Evolutionary conservation across 2,113 vertebrate species (phyloP), one percentile per base, ranked within the genome.

Genomic region (Lamprotornis superbus): DNA sequence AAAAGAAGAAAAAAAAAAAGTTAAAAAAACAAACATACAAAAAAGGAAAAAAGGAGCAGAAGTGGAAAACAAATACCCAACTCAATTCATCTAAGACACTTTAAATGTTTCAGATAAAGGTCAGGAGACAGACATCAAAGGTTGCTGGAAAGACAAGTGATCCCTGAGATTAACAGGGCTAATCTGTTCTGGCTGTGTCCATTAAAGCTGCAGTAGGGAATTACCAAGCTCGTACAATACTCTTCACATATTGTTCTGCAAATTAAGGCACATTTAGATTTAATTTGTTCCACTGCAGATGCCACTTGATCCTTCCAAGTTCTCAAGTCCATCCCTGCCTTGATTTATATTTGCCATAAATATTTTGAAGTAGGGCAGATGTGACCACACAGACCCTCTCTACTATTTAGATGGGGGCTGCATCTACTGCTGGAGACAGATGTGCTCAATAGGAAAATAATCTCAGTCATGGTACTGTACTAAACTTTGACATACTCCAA

Each of bases 341-440:
- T 90, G 57, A 93, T 94, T 91, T 94, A 80, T 85, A 52, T 77
- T 79, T 87, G 44, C 57, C 25, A 46, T 87, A 95, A 95, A 94
- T 83, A 91, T 91, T 95, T 90, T 90, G 91, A 95, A 77, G 46
- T 50, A 85, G 35, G 84, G 30, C 83, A 95, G 91, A 77, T 91
- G 78, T 83, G 74, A 42, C 70, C 57, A 50, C 31, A 42, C 31
- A 82, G 74, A 92, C 22, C 49, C 42, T 44, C 74, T 55, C 35
- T 42, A 15, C 15, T 87, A 83, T 82, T 91, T 87, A 92, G 64
- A 60, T 78, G 46, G 11, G 31, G 20, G 25, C 37, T 93, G 37
- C 50, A 64, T 91, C 81, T 89, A 79, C 61, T 89, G 52, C 70
- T 93, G 61, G 49, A 97, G 56, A 68, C 61, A 82, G 57, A 88